Base-by-base conservation (phyloP, 2,797 vertebrate species). In the Lagorchestes hirsutus region DNA sequence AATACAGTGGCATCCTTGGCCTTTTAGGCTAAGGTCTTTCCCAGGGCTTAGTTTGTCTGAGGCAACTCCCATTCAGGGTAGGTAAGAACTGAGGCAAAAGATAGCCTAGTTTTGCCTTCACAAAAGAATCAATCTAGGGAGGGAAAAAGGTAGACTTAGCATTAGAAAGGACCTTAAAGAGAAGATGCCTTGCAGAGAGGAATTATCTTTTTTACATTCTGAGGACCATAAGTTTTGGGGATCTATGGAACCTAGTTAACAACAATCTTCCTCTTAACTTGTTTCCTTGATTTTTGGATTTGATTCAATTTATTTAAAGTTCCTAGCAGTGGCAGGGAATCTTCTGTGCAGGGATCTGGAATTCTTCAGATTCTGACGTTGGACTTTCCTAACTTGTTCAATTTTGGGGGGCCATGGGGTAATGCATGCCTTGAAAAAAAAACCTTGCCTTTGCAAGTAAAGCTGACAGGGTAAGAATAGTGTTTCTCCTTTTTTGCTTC, bases 221-320 rank as follows among this genome's bases (percentile, higher is more conserved):
- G 95, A 93, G 95, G 95, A 94, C 94, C 55, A 54, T 67, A 40
- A 91, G 92, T 55, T 95, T 95, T 95, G 67, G 40, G 54, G 31
- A 93, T 74, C 62, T 62, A 11, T 24, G 28, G 93, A 4, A 54
- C 46, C 90, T 57, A 82, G n/a, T 0, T 54, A 54, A 58, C 55
- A 10, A 46, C 24, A 34, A n/a, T 55, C 9, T 8, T 93, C 55
- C 29, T 91, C 67, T 0, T 52, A 91, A 28, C 82, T 93, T 54
- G 57, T 74, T 96, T 82, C 52, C 46, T 91, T 94, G 92, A 54
- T 16, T 58, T 94, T 95, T 93, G 90, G 56, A 97, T 94, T 50
- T 2, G 27, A 94, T 93, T 92, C 93, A 74, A 14, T 59, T 34
- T 22, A 55, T 95, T 34, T 1, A 90, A 94, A 94, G 93, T 91